Base-by-base conservation (phyloP, 2,888 invertebrate species). In the Eudemis profundana region DNA sequence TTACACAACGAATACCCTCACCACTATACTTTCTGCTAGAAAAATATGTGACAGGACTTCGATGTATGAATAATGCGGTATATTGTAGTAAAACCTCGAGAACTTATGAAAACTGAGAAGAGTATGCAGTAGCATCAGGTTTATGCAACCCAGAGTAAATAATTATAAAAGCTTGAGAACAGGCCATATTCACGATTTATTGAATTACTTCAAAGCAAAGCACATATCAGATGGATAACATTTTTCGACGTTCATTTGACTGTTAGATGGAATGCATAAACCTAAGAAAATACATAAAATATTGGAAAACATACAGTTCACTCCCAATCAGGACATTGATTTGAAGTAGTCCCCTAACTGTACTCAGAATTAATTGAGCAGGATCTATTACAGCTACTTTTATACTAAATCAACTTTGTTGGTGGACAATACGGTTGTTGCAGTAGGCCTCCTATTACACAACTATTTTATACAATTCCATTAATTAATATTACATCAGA, bases 331-430 rank as follows among this genome's bases (percentile, higher is more conserved):
- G 79, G 81, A 77, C 82, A 77, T 75, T 75, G 76, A 72, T 75
- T 78, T 77, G 78, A 76, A 74, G 78, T 78, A 81, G 85, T 82
- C 85, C 76, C 80, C 84, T 86, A 83, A 81, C 84, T 84, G 84
- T 83, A 86, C 89, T 87, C 89, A 83, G 82, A 84, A 81, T 84
- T 85, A 83, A 90, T 91, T 91, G 91, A 91, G 91, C 91, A 90
- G 84, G 75, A 84, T 84, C 81, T 83, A 82, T 86, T 89, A 90
- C 76, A 85, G 78, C 87, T 90, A 90, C 81, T 79, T 82, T 85
- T 86, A 89, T 74, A 84, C 88, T 89, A 89, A 82, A 78, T 89
- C 87, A 88, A 89, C 87, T 87, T 86, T 85, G 88, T 88, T 87
- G 90, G 84, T 83, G 84, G 86, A 86, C 86, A 83, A 78, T 78